A percentile compares a stretch with the other conserved stretches of the same genome.
These are phyloP conservation scores for Bucco capensis DNA, from an alignment of 2,113 vertebrate genomes.

Conservation along the genomic window DNA sequence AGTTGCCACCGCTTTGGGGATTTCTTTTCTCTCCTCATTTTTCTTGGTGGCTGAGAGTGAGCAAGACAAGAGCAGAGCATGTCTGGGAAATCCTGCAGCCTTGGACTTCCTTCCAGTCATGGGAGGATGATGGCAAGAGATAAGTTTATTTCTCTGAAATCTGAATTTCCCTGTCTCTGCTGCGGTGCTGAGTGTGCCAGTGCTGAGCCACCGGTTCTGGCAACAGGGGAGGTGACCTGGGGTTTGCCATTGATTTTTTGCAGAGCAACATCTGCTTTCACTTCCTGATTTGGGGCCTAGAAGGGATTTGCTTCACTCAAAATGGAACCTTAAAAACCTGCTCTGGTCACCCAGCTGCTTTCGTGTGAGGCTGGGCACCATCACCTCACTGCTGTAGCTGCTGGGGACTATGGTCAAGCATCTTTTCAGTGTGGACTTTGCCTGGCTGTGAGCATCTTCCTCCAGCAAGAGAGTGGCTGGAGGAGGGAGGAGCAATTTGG, in stretches of 20 bases:
- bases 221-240: background rate
- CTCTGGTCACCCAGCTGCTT: background rate
- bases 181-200: background rate
- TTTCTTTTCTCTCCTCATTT: background rate
- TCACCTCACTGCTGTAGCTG: background rate
- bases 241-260: background rate
- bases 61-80: accelerated
- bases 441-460: accelerated
- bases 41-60: background rate
- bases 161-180: background rate
- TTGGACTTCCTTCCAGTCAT: background rate
- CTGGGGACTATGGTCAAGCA: accelerated
- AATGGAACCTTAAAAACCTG: constrained; percentile 14
- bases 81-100: background rate
- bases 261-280: constrained; percentile 6
- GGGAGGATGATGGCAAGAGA: background rate
- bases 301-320: background rate
- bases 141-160: background rate
- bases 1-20: accelerated
- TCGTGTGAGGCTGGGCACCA: background rate
- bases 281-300: constrained; percentile 24
- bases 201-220: background rate
- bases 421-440: background rate
- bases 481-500: background rate
- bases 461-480: background rate